These are phyloP conservation scores for Brachionus paranguensis DNA, from an alignment of 1,140 invertebrate genomes.

Conservation along the genomic window DNA sequence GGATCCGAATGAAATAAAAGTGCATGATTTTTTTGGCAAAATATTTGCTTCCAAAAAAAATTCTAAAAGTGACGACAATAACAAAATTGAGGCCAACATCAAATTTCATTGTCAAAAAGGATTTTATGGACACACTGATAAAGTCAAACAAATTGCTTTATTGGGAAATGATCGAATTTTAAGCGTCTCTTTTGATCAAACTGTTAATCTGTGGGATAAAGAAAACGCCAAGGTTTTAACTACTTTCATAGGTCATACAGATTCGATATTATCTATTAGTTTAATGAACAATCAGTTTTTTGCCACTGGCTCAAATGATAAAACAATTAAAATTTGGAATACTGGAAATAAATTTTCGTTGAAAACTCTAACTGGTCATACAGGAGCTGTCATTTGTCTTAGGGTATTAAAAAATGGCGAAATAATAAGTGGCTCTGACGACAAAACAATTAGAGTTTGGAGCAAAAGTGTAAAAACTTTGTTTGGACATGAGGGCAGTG, in stretches of 20 bases:
- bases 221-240: neutral
- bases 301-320: neutral
- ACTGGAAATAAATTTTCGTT: neutral
- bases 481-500: neutral
- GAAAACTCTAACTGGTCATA: neutral
- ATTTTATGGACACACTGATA: neutral
- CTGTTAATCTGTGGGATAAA: neutral
- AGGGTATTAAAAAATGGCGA: neutral
- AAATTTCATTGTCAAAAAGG: neutral
- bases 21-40: neutral
- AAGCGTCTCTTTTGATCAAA: neutral
- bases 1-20: neutral
- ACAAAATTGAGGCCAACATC: no score
- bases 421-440: neutral
- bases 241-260: slow-evolving; percentile 19
- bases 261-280: neutral
- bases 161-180: neutral
- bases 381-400: neutral
- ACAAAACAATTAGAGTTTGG: slow-evolving; percentile 8
- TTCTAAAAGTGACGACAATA: neutral
- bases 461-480: neutral
- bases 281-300: slow-evolving; percentile 1
- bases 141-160: neutral
- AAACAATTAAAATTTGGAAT: slow-evolving; percentile 27
- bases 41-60: neutral